These are phyloP conservation scores for Oreortyx pictus DNA, from an alignment of 2,797 vertebrate species.

Conservation along the genomic window DNA sequence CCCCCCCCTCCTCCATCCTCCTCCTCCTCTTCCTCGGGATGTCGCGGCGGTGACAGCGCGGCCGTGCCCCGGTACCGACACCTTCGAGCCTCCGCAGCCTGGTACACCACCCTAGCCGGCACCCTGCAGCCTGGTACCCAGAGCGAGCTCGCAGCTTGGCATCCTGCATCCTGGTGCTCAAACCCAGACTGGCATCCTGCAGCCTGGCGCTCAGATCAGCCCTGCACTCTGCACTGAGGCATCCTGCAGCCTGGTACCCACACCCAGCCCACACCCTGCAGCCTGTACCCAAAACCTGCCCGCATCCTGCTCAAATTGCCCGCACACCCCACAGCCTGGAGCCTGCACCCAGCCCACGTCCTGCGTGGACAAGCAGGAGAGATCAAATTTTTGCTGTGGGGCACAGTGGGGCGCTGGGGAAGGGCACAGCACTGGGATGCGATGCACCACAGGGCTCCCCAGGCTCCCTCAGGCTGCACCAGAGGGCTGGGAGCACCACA, in stretches of 20 bases:
- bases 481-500: background rate
- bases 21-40: background rate
- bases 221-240: background rate
- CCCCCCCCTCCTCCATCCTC: background rate
- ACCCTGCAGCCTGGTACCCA: background rate
- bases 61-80: background rate
- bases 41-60: background rate
- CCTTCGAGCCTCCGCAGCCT: background rate
- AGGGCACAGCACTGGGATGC: background rate
- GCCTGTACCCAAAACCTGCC: background rate
- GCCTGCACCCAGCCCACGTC: background rate
- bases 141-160: background rate
- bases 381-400: background rate
- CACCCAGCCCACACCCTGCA: background rate
- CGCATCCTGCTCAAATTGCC: background rate
- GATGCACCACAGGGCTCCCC: background rate
- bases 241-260: background rate
- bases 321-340: background rate
- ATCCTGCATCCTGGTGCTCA: background rate
- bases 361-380: background rate
- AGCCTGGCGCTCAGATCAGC: fast-evolving
- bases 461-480: background rate
- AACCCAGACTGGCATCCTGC: background rate
- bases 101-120: background rate
- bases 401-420: fast-evolving